These are phyloP conservation scores for Neuroscelio doddi DNA, from an alignment of 2,888 invertebrate genomes.

Conservation along the genomic window DNA sequence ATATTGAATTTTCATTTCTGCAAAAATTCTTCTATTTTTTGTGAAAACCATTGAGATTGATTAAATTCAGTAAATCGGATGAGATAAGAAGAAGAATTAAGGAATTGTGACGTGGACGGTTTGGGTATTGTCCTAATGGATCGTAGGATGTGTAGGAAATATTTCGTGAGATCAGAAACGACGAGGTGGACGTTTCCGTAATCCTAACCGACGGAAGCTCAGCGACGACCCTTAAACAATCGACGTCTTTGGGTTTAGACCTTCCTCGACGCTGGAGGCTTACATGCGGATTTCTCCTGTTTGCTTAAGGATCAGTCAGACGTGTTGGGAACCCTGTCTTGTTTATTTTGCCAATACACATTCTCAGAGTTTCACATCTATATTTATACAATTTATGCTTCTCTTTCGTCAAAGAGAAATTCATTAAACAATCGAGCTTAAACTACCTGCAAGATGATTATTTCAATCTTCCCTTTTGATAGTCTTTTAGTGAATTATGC, in stretches of 20 bases:
- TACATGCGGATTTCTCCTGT: slow-evolving; percentile 23
- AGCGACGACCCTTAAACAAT: slow-evolving; percentile 32
- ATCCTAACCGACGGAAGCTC: slow-evolving; percentile 17
- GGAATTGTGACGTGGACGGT: slow-evolving; percentile 5
- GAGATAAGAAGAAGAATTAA: too few relatives aligned
- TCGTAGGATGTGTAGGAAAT: slow-evolving; percentile 2
- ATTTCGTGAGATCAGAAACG: slow-evolving; percentile 15
- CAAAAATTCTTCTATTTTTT: neutral
- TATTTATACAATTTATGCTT: slow-evolving; percentile 3
- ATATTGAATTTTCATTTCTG: too few relatives aligned
- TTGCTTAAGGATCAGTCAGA: slow-evolving; percentile 31
- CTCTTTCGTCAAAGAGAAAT: too few relatives aligned
- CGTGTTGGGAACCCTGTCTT: neutral
- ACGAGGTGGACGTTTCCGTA: slow-evolving; percentile 18
- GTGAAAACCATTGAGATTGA: neutral
- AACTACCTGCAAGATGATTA: too few relatives aligned
- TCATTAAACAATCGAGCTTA: too few relatives aligned
- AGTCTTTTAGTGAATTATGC: too few relatives aligned
- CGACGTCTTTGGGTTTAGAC: slow-evolving; percentile 25
- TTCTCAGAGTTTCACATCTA: too few relatives aligned
- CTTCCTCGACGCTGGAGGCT: slow-evolving; percentile 14
- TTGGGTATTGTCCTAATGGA: too few relatives aligned
- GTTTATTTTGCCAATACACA: slow-evolving; percentile 1
- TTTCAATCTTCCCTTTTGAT: too few relatives aligned
- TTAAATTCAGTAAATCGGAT: too few relatives aligned